phyloP scores from a whole-genome alignment of 2,797 vertebrate genomes.

The Danio aesculapii region DNA sequence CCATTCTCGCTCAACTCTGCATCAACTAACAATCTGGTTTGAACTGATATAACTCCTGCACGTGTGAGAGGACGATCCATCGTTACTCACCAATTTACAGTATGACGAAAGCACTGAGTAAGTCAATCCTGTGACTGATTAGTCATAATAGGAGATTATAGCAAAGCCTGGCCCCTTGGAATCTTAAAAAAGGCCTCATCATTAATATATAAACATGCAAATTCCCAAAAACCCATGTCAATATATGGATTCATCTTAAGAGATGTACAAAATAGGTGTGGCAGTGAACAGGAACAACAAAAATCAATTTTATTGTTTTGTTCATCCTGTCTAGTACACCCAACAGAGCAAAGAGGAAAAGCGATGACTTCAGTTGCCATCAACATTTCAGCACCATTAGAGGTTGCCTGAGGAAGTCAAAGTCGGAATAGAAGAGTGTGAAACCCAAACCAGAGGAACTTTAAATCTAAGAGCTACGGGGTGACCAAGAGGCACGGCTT shows the following conservation, averaged over 20 bases:
- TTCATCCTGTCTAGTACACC: conserved; percentile 36
- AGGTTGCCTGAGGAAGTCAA: conserved; percentile 6
- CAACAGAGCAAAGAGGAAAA: conserved; percentile 37
- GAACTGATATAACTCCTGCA: conserved; percentile 16
- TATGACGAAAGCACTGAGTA: conserved; percentile 4
- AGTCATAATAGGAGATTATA: conserved; percentile 17
- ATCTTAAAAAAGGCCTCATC: neutral
- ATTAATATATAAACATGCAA: neutral
- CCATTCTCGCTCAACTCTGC: neutral
- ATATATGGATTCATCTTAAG: conserved; percentile 8
- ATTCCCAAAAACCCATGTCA: neutral
- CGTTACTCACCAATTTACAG: neutral
- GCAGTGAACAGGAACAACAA: conserved; percentile 2
- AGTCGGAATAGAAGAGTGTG: neutral
- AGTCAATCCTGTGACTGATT: neutral
- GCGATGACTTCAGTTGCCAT: conserved; percentile 16
- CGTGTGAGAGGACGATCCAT: conserved; percentile 25
- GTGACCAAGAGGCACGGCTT: conserved; percentile 26
- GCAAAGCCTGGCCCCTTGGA: neutral
- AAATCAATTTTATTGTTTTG: conserved; percentile 44
- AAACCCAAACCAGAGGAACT: conserved; percentile 36
- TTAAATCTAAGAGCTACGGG: conserved; percentile 28
- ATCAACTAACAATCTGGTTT: conserved; percentile 32
- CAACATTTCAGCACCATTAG: conserved; percentile 3
- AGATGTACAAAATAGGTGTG: neutral